A percentile compares a stretch with the other conserved stretches of the same genome.
Evolutionary conservation across 2,888 invertebrate genomes (phyloP).

Genomic region (Anoncus sp.): DNA sequence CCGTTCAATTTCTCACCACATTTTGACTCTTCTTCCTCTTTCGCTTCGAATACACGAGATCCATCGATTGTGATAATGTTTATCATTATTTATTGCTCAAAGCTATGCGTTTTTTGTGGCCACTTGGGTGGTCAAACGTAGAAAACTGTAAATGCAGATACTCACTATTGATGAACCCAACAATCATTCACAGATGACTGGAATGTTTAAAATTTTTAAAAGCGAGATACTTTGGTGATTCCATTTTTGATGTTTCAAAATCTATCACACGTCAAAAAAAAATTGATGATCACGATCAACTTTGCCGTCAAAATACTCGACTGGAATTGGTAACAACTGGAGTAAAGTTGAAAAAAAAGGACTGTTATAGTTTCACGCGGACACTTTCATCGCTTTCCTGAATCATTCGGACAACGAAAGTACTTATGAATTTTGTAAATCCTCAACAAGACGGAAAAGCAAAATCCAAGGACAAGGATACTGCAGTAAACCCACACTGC

Average conservation of each 20-base stretch:
- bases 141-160: not conserved
- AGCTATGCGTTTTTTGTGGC: not conserved
- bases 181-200: not conserved
- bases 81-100: not conserved
- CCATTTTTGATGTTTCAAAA: too few relatives aligned
- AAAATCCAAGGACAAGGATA: slow-evolving; percentile 27
- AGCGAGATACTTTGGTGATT: not conserved
- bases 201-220: not conserved
- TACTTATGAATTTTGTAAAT: not conserved
- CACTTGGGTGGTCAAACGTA: not conserved
- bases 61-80: not conserved
- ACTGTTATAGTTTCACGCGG: not conserved
- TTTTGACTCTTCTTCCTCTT: not conserved
- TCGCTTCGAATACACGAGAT: not conserved
- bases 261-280: too few relatives aligned
- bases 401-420: not conserved
- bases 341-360: not conserved
- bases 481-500: slow-evolving; percentile 18
- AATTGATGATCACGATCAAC: not conserved
- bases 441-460: not conserved
- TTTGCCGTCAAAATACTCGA: not conserved
- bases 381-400: not conserved
- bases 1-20: not conserved
- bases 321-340: not conserved
- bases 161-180: not conserved